phyloP scores from a whole-genome alignment of 2,113 vertebrate species.

The Hydrolagus affinis region DNA sequence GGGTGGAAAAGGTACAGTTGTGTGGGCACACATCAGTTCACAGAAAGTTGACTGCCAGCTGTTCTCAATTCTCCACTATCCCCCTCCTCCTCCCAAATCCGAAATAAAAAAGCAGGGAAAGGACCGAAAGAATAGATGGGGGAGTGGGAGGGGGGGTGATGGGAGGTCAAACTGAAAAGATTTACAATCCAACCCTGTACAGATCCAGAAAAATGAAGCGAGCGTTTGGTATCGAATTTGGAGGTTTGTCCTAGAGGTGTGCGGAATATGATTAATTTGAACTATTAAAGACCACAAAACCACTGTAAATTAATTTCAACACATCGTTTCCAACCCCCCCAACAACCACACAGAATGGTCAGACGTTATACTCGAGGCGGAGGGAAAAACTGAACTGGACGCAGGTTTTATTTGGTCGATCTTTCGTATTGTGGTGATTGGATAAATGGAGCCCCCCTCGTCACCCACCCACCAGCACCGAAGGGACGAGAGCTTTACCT shows the following conservation, averaged over 20 bases:
- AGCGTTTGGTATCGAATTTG: constrained; percentile 20
- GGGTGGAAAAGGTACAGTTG: not conserved
- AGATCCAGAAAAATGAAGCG: not conserved
- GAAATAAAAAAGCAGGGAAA: too few relatives aligned
- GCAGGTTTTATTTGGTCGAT: not conserved
- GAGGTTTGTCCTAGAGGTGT: not conserved
- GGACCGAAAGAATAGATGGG: not conserved
- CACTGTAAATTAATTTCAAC: not conserved
- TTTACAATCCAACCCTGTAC: not conserved
- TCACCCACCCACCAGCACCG: not conserved
- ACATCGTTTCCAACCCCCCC: not conserved
- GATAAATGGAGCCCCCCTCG: not conserved
- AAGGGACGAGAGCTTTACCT: not conserved
- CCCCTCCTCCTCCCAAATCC: not conserved
- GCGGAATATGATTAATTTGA: too few relatives aligned
- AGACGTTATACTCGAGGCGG: too few relatives aligned
- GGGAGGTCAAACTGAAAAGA: not conserved
- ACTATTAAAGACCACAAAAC: not conserved
- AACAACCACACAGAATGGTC: not conserved
- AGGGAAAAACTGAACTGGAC: not conserved
- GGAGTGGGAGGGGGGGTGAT: not conserved
- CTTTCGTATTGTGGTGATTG: not conserved
- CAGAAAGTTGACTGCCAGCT: constrained; percentile 5
- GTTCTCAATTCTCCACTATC: not conserved
- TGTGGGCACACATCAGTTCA: constrained; percentile 2